Evolutionary conservation across 2,888 invertebrate species (phyloP), one percentile per base, ranked within the genome.

Genomic region (Pristionchus arcanus): DNA sequence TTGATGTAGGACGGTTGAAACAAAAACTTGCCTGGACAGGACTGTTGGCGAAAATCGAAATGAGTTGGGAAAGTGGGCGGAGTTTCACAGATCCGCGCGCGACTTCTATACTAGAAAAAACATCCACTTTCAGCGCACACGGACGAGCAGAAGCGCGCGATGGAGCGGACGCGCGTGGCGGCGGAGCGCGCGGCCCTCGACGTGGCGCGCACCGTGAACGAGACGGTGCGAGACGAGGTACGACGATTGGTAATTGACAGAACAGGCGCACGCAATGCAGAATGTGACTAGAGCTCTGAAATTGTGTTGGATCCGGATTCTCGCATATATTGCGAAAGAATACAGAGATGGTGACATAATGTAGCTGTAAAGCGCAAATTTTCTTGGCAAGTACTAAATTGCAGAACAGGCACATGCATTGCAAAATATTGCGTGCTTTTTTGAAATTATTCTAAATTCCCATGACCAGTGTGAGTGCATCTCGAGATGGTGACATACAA

Each of bases 91-190:
- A 34, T 34, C 49, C 34, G 28, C 31, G 63, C 59, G 34, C 25
- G 59, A 25, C 34, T 21, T 85, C 16, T 19, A 34, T 3, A 34
- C 3, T 19, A 49, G n/a, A 31, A 25, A 28, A 5, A 3, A 31
- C 42, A 49, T 49, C 3, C 7, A 5, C 1, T 21, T 77, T 21
- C 81, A 89, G 89, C 89, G 25, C 77, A 89, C 31, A 89, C 89
- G 49, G 89, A 89, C 53, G 89, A 83, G 84, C 83, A 89, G 89
- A 89, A 89, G 89, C 37, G 31, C 0, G 83, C 68, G 84, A 66
- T 83, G 89, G 89, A 89, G 53, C 28, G 68, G 31, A 89, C 84
- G 42, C 83, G 89, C 15, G 19, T 84, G 25, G 66, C 89, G 68
- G 84, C 84, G 15, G 89, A 89, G 89, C n/a, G 84, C 5, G 66